Percentiles rank a stretch among this genome's conserved stretches.
phyloP scores from a whole-genome alignment of 2,888 invertebrate species.

The Cephus rjabovi region DNA sequence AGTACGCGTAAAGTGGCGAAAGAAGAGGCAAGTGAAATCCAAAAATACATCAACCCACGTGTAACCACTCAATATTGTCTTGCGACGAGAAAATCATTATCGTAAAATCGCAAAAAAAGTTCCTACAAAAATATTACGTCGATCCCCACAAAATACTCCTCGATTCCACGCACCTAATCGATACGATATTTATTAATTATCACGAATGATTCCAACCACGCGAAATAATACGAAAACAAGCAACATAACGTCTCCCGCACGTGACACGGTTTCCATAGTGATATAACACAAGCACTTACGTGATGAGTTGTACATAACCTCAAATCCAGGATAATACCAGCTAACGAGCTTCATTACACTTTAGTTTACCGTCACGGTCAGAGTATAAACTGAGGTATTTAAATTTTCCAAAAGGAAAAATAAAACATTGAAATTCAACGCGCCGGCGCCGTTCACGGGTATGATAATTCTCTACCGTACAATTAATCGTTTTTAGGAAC shows the following conservation, averaged over 20 bases:
- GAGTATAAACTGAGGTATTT: not conserved
- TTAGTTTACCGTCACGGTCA: not conserved
- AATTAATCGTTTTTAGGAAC: not conserved
- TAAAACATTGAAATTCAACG: not conserved
- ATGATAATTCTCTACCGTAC: not conserved
- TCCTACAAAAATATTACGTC: not conserved
- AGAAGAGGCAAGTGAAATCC: not conserved
- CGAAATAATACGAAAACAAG: not conserved
- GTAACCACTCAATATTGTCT: no score
- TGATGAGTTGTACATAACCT: not conserved
- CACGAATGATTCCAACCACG: not conserved
- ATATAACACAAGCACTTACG: not conserved
- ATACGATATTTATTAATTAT: not conserved
- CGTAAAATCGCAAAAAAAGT: not conserved
- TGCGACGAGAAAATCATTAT: not conserved
- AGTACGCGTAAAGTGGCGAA: not conserved
- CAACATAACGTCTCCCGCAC: not conserved
- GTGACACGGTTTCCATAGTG: not conserved
- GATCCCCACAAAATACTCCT: not conserved
- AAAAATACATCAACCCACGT: not conserved
- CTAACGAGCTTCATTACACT: not conserved
- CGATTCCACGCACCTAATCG: not conserved
- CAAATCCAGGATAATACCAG: not conserved
- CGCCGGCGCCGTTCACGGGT: not conserved
- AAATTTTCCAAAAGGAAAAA: not conserved